phyloP scores from a whole-genome alignment of 2,888 invertebrate species.

The Doris montereyensis region DNA sequence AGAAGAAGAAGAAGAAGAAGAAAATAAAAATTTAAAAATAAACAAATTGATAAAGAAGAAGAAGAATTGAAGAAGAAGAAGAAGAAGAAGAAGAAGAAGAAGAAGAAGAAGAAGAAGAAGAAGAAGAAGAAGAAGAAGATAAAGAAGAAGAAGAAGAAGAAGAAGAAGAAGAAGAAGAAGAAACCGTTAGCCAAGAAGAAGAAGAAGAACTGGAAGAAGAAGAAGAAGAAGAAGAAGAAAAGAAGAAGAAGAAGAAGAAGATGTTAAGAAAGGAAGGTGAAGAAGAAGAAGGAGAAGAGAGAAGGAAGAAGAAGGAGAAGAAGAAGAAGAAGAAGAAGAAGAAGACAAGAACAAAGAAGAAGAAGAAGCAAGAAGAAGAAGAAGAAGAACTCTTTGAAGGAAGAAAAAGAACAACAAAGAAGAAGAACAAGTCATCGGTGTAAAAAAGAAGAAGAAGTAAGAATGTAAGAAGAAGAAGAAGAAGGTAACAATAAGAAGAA shows the following conservation, averaged over 20 bases:
- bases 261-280: not conserved
- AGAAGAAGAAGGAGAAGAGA: not conserved
- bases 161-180: not conserved
- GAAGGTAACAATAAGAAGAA: no score
- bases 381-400: slow-evolving; percentile 12
- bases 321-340: slow-evolving; percentile 33
- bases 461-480: no score
- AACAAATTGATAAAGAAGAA: no score
- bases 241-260: slow-evolving; percentile 29
- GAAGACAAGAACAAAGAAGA: no score
- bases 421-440: not conserved
- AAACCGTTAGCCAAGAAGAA: slow-evolving; percentile 1
- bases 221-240: slow-evolving; percentile 35
- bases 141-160: slow-evolving; percentile 41
- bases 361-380: no score
- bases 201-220: no score
- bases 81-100: no score
- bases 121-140: no score
- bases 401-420: slow-evolving; percentile 4
- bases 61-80: no score
- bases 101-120: slow-evolving; percentile 37
- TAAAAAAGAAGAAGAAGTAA: no score
- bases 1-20: no score
- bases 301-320: slow-evolving; percentile 35
- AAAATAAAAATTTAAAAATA: no score